Conservation (phyloP, 2,888 invertebrate species). For the Athrips mouffetella region DNA sequence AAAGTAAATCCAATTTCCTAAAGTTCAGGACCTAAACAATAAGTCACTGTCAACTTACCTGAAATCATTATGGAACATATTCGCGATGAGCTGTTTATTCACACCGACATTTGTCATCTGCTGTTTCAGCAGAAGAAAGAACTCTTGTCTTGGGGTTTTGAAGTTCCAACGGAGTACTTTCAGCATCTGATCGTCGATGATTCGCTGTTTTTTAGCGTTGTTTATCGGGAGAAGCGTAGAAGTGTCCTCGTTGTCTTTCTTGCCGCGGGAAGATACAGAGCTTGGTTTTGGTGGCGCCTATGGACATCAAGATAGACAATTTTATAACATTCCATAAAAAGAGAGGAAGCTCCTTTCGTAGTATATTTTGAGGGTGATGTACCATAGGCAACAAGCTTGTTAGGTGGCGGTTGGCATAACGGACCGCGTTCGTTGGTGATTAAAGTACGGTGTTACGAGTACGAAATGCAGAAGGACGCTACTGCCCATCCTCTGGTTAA, state of each 20-base stretch:
- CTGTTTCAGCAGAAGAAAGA: slow-evolving; percentile 92
- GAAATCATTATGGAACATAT: slow-evolving; percentile 97
- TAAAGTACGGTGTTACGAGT: too few species aligned
- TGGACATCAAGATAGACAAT: too few species aligned
- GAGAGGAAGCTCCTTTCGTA: too few species aligned
- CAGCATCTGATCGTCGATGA: slow-evolving; percentile 95
- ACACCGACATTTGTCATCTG: slow-evolving; percentile 94
- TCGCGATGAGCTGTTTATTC: slow-evolving; percentile 90
- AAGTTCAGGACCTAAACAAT: background rate
- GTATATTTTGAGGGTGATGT: too few species aligned
- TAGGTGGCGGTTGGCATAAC: too few species aligned
- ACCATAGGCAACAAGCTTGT: too few species aligned
- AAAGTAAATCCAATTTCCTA: too few species aligned
- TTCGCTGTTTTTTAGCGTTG: slow-evolving; percentile 93
- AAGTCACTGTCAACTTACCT: slow-evolving; percentile 63
- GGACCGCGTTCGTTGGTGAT: too few species aligned
- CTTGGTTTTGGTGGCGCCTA: slow-evolving; percentile 57
- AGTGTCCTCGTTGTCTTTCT: slow-evolving; percentile 91
- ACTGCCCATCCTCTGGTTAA: too few species aligned
- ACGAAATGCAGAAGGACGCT: too few species aligned
- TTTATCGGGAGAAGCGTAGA: slow-evolving; percentile 88
- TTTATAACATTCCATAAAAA: too few species aligned
- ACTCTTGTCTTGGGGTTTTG: slow-evolving; percentile 94
- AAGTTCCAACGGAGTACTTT: slow-evolving; percentile 98
- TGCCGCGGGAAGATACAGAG: slow-evolving; percentile 71